These are phyloP conservation scores for Drosophila melanosoma DNA, from an alignment of 2,888 invertebrate species.

Conservation along the genomic window DNA sequence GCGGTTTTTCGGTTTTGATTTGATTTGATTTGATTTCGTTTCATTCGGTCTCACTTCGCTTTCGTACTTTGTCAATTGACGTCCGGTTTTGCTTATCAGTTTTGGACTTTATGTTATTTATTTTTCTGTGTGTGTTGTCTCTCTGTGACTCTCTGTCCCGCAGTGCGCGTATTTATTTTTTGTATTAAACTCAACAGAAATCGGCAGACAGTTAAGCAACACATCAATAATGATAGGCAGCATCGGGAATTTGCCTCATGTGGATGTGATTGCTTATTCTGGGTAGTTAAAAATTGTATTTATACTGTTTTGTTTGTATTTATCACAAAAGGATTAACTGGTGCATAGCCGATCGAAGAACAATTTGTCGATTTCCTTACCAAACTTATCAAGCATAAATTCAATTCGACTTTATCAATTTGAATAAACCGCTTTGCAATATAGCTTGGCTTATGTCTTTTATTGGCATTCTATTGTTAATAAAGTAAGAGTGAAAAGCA, in stretches of 20 bases:
- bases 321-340: not conserved
- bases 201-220: conserved; percentile 20
- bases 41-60: conserved; percentile 26
- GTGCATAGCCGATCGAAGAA: not conserved
- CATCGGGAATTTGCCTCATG: conserved; percentile 3
- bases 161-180: conserved; percentile 59
- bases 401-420: not conserved
- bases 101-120: conserved; percentile 74
- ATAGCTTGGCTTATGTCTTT: not conserved
- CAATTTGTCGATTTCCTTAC: not conserved
- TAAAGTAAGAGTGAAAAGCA: conserved; percentile 20
- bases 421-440: not conserved
- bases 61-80: conserved; percentile 47
- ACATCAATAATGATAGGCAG: conserved; percentile 39
- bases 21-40: conserved; percentile 72
- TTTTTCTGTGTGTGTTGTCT: conserved; percentile 50
- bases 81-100: conserved; percentile 66
- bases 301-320: not conserved
- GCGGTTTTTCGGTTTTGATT: conserved; percentile 38
- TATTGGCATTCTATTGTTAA: conserved; percentile 23
- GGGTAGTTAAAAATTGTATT: not conserved
- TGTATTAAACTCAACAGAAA: conserved; percentile 68
- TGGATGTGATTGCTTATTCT: conserved; percentile 15
- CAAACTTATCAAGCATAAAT: not conserved
- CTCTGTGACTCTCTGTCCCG: conserved; percentile 19